Conservation (phyloP, 2,888 invertebrate genomes). For the Ecliptopera silaceata region DNA sequence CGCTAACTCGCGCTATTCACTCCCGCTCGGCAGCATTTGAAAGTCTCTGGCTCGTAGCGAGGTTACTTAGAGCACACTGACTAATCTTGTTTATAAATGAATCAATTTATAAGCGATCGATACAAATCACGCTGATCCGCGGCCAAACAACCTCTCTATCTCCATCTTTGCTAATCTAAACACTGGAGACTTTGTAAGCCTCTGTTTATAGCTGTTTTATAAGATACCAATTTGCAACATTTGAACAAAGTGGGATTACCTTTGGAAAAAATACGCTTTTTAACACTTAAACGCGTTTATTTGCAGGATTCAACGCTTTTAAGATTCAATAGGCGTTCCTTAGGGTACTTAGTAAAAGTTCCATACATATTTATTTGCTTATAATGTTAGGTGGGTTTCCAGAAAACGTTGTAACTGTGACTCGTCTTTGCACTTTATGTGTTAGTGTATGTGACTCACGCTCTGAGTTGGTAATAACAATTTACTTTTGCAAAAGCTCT, state of each 20-base stretch:
- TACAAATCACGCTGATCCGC: conserved; percentile 50
- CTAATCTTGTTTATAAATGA: conserved; percentile 58
- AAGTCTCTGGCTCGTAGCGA: conserved; percentile 57
- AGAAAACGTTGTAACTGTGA: conserved; percentile 18
- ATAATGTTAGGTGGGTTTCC: conserved; percentile 29
- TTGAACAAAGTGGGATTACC: conserved; percentile 55
- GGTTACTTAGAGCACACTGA: conserved; percentile 51
- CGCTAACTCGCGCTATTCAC: conserved; percentile 56
- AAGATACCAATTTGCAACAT: conserved; percentile 59
- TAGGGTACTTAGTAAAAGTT: no score
- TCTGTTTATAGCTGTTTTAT: conserved; percentile 49
- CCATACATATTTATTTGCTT: no score
- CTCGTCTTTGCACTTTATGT: conserved; percentile 17
- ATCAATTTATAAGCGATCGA: conserved; percentile 58
- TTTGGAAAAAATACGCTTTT: conserved; percentile 52
- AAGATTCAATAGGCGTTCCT: no score
- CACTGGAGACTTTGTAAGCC: conserved; percentile 35
- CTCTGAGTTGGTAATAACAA: conserved; percentile 19
- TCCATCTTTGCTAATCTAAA: conserved; percentile 38
- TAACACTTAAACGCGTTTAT: conserved; percentile 57
- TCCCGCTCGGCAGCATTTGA: conserved; percentile 51
- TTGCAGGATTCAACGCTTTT: conserved; percentile 53
- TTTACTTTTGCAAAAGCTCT: conserved; percentile 20
- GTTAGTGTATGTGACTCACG: conserved; percentile 17
- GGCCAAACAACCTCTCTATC: conserved; percentile 32